phyloP scores from a whole-genome alignment of 2,888 invertebrate genomes.

The Dryobota labecula region DNA sequence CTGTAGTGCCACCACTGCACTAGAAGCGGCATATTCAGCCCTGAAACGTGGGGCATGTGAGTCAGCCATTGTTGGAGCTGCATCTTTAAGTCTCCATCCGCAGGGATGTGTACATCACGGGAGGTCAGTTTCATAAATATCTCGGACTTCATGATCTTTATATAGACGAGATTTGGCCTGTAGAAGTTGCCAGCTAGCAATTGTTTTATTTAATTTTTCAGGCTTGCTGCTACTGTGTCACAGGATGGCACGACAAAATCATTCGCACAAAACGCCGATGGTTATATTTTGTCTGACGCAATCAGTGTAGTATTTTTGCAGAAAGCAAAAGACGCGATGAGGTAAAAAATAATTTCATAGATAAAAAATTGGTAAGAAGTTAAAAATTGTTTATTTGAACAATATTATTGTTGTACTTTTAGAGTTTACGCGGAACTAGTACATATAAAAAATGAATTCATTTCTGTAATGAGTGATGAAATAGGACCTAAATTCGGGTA shows the following conservation, averaged over 20 bases:
- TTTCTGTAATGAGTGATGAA: slow-evolving; percentile 87
- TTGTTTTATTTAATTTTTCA: neutral
- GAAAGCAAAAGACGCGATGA: slow-evolving; percentile 11
- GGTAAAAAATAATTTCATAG: slow-evolving; percentile 3
- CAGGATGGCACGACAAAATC: slow-evolving; percentile 18
- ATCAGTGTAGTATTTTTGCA: slow-evolving; percentile 20
- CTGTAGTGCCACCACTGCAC: slow-evolving; percentile 76
- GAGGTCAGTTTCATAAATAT: slow-evolving; percentile 65
- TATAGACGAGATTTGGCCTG: too few relatives aligned
- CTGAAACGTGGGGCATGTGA: slow-evolving; percentile 77
- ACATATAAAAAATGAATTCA: slow-evolving; percentile 90
- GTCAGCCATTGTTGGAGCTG: slow-evolving; percentile 91
- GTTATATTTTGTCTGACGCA: slow-evolving; percentile 15
- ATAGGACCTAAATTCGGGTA: slow-evolving; percentile 82
- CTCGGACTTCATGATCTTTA: neutral
- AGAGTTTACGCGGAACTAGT: slow-evolving; percentile 92
- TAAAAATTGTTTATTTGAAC: neutral
- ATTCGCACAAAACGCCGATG: slow-evolving; percentile 15
- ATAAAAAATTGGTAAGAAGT: neutral
- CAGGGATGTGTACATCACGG: slow-evolving; percentile 77
- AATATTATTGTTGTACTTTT: slow-evolving; percentile 39
- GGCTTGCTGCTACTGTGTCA: slow-evolving; percentile 6
- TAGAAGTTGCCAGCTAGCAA: neutral
- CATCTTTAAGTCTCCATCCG: slow-evolving; percentile 90
- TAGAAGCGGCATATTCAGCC: slow-evolving; percentile 73